Percentiles rank a stretch among this genome's conserved stretches.
Conservation (phyloP, 2,113 vertebrate species). For the Solea senegalensis region DNA sequence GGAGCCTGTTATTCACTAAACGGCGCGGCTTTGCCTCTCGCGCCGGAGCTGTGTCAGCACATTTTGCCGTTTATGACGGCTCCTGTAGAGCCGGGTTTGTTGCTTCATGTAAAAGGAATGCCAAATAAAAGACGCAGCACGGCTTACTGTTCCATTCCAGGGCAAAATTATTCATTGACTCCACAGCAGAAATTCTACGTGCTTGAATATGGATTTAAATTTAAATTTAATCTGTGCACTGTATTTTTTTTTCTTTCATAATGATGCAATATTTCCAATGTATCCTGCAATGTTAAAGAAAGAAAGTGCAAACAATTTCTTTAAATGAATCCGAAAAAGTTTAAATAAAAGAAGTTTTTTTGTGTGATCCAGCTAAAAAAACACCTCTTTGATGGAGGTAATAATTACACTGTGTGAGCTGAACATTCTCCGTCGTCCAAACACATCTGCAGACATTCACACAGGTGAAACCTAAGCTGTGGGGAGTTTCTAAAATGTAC, state of each 20-base stretch:
- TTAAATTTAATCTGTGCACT: too few species aligned
- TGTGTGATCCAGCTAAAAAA: too few species aligned
- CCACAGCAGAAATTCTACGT: not conserved
- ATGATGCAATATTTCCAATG: not conserved
- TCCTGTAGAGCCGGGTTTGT: slow-evolving; percentile 60
- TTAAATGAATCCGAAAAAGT: too few species aligned
- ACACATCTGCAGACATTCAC: not conserved
- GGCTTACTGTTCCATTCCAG: slow-evolving; percentile 26
- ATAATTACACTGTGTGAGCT: not conserved
- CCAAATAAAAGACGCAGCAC: slow-evolving; percentile 59
- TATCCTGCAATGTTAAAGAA: too few species aligned
- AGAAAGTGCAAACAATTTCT: too few species aligned
- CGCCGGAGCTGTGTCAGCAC: slow-evolving; percentile 44
- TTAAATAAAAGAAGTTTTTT: too few species aligned
- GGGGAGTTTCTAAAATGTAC: slow-evolving; percentile 43
- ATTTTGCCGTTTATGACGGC: slow-evolving; percentile 54
- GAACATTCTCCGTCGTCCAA: slow-evolving; percentile 6
- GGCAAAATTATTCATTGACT: slow-evolving; percentile 17
- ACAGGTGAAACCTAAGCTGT: slow-evolving; percentile 41
- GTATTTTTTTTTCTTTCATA: too few species aligned
- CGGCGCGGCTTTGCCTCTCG: too few species aligned
- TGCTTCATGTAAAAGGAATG: slow-evolving; percentile 64
- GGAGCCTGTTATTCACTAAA: too few species aligned
- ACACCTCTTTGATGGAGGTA: too few species aligned
- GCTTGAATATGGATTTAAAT: too few species aligned